Conservation (phyloP, 2,797 vertebrate species). For the Danio tinwini region DNA sequence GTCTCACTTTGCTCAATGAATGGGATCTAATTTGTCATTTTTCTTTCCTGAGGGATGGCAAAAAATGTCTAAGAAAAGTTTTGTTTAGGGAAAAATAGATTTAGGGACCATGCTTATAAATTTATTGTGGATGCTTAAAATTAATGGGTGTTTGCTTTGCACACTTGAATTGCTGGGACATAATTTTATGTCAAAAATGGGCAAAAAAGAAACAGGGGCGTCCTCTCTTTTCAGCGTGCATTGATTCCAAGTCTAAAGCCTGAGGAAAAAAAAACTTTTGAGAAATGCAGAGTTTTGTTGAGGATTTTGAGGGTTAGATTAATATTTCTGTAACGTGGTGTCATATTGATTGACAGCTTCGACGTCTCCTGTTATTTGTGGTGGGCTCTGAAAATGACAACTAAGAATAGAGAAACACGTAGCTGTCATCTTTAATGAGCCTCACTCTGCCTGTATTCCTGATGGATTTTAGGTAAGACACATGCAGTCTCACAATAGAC, state of each 20-base stretch:
- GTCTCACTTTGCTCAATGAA: neutral
- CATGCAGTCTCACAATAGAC: conserved; percentile 7
- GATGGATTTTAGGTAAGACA: conserved; percentile 31
- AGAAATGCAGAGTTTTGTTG: neutral
- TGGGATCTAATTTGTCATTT: neutral
- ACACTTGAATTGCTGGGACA: neutral
- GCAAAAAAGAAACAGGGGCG: neutral
- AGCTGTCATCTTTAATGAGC: conserved; percentile 40
- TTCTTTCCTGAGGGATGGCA: neutral
- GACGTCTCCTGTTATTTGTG: conserved; percentile 20
- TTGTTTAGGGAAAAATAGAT: neutral
- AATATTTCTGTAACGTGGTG: conserved; percentile 10
- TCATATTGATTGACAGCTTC: conserved; percentile 27
- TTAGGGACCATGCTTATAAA: neutral
- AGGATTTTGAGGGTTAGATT: conserved; percentile 31
- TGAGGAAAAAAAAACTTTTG: conserved; percentile 5
- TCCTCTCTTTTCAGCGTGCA: neutral
- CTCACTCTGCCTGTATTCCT: conserved; percentile 10
- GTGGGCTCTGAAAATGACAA: conserved; percentile 13
- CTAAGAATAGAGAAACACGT: conserved; percentile 16
- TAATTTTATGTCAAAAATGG: neutral
- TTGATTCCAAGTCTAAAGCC: conserved; percentile 24
- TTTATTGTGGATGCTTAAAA: neutral
- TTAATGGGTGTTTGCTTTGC: neutral
- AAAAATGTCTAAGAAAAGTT: neutral